Evolutionary conservation across 2,888 invertebrate genomes (phyloP), one percentile per base, ranked within the genome.

Genomic region (Eudasyphora cyanicolor): DNA sequence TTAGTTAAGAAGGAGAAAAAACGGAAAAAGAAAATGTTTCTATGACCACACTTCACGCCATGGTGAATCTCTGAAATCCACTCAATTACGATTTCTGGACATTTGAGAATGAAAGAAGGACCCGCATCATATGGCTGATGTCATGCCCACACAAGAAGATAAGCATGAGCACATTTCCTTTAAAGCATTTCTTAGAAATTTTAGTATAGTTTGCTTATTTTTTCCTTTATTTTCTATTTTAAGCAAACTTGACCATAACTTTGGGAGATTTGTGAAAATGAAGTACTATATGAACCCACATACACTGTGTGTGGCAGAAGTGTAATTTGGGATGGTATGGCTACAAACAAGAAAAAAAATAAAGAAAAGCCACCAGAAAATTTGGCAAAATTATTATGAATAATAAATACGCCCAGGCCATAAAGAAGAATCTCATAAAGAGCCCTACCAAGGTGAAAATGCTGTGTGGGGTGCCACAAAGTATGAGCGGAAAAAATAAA

Each of bases 171-270:
- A 45, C n/a, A 45, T 45, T n/a, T 45, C 6, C 45, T 4, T 45
- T 45, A n/a, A 12, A 45, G n/a, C 45, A n/a, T 32, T n/a, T 60
- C 27, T 29, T 29, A 7, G 17, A n/a, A 27, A 29, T 29, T n/a
- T 2, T 12, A 45, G 45, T n/a, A 2, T 12, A 45, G 45, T 45
- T 45, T 45, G 27, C 24, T 27, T 57, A 10, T 29, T n/a, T 32
- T 29, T 45, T 45, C n/a, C 57, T 54, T 27, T 57, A 10, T 29
- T n/a, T 32, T 29, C 19, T 38, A 38, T 49, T 79, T 70, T 78
- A 62, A 71, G 70, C 38, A 70, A 78, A 81, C 60, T 70, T 74
- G 62, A 45, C 74, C 80, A 77, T 64, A 80, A 75, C 74, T 77
- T 71, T 57, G 12, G 57, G 42, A 76, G 79, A 51, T 69, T 81